Conservation (phyloP, 2,113 vertebrate species). For the Gasterosteus nipponicus region DNA sequence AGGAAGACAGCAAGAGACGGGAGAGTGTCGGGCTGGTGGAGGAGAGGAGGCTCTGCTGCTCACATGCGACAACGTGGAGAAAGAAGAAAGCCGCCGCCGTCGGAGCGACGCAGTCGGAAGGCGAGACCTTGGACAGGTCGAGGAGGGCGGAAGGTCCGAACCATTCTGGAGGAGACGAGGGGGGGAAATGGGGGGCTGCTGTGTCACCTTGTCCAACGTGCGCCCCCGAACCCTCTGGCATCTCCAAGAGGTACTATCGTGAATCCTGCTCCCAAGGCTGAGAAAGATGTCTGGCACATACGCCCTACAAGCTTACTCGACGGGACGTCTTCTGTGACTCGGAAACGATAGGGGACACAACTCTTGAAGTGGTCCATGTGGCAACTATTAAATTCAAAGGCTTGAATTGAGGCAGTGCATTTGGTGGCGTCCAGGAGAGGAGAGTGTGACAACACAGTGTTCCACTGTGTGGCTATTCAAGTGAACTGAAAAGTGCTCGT, state of each 20-base stretch:
- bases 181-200: constrained; percentile 9
- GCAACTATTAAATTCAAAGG: constrained; percentile 88
- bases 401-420: constrained; percentile 79
- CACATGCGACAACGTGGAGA: constrained; percentile 55
- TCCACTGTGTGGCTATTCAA: constrained; percentile 36
- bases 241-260: constrained; percentile 73
- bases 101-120: constrained; percentile 65
- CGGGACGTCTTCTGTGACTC: constrained; percentile 73
- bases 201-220: constrained; percentile 58
- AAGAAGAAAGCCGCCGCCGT: constrained; percentile 72
- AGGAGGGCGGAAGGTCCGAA: constrained; percentile 53
- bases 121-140: constrained; percentile 65
- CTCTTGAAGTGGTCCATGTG: constrained; percentile 80
- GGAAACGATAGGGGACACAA: constrained; percentile 59
- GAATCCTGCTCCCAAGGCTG: constrained; percentile 83
- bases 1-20: constrained; percentile 78
- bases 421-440: constrained; percentile 56
- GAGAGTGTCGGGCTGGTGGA: constrained; percentile 76
- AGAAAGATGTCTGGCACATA: constrained; percentile 78
- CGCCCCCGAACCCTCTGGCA: constrained; percentile 67
- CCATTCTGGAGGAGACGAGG: constrained; percentile 48
- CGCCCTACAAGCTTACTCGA: constrained; percentile 73
- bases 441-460: constrained; percentile 31
- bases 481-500: constrained; percentile 49
- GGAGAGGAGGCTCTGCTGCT: constrained; percentile 79